Base-by-base conservation (phyloP, 2,888 invertebrate genomes). In the Steinernema scapterisci region DNA sequence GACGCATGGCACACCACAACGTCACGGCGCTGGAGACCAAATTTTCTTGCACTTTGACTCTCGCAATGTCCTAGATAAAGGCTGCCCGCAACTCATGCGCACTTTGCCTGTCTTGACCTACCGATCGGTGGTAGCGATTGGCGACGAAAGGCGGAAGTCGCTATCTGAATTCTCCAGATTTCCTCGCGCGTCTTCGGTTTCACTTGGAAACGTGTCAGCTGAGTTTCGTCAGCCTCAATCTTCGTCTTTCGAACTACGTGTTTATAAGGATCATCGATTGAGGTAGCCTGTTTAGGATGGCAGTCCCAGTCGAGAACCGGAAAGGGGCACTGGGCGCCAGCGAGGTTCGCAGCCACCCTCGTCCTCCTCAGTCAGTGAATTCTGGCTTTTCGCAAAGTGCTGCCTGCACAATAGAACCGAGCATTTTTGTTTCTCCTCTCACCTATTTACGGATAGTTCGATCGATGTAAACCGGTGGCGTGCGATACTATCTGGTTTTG, bases 401-500 rank as follows among this genome's bases (percentile, higher is more conserved):
- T 11, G 16, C 25, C 54, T 11, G 16, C 19, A 1, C 52, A 19
- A 3, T 1, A 52, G 21, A 52, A 13, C 31, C 16, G 25, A 31
- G 1, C 27, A 27, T 31, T 63, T 63, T 38, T 13, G 25, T 25
- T 31, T 63, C 63, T n/a, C 27, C 31, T 27, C 63, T 25, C 63
- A 31, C 63, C 19, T 63, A 63, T 63, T 27, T 63, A 63, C 63
- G 63, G 63, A 31, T 13, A 63, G 63, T 27, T 63, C 63, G 63
- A 63, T 63, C 63, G 31, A 63, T 63, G 63, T 31, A 63, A 63
- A 63, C 63, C 31, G 63, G 63, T 31, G 63, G 63, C 19, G 48
- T 16, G 63, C 63, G 63, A 63, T 63, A 63, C 25, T 63, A 63
- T 63, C 63, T 63, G 63, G 63, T 63, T 63, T 54, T 63, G 19